Base-by-base conservation (phyloP, 2,113 vertebrate species). In the Acinonyx jubatus region DNA sequence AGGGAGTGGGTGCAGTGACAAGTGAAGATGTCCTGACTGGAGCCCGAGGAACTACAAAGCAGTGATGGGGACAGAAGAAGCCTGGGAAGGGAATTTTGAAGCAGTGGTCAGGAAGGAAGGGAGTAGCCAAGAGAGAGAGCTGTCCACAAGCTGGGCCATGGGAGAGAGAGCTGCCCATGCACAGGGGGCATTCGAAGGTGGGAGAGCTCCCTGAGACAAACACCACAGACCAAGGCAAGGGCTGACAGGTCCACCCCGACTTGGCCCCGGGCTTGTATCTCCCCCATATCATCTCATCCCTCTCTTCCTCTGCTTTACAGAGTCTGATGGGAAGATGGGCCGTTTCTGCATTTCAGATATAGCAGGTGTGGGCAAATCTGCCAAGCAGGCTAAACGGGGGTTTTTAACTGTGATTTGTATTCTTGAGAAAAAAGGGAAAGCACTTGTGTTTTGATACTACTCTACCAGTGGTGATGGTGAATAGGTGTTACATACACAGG, bases 331-430 rank as follows among this genome's bases (percentile, higher is more conserved):
- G 21, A 89, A 97, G 55, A 92, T 8, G 50, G 63, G 83, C 65
- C 84, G 12, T 86, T 79, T 93, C 97, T 91, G n/a, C n/a, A 84
- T 69, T 95, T 94, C 92, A 94, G 45, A 84, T 76, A 74, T 11
- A 95, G 80, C 83, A 98, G 92, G 78, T 94, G 90, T 92, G 89
- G 88, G 68, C 80, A 92, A 95, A 94, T 65, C 94, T 98, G 87
- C 83, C 95, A 84, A 63, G 27, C 61, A 84, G 87, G 73, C 93
- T 84, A 7, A 66, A 57, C 83, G n/a, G n/a, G 7, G 29, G 41
- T 86, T 96, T 90, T 78, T 6, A 96, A 91, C 92, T 95, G 78
- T 66, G 71, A 86, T 94, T 86, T 82, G 38, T 86, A 45, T 91
- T 89, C 69, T 94, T 85, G n/a, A 83, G 1, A 41, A 71, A 69